These are phyloP conservation scores for Cephus cinctus DNA, from an alignment of 1,140 invertebrate genomes.

Conservation along the genomic window DNA sequence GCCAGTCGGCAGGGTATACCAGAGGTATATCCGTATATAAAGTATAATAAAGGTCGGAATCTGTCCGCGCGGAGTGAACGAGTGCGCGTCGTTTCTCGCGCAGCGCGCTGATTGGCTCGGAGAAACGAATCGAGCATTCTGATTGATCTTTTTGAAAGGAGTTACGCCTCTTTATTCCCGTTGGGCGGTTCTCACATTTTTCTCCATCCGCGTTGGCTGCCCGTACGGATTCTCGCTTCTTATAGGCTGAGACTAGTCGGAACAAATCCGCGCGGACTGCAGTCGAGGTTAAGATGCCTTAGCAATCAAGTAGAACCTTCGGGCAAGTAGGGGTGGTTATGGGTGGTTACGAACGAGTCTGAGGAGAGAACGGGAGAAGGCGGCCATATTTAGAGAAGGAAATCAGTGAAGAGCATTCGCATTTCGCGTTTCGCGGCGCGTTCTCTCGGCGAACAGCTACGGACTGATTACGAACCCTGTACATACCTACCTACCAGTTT, in stretches of 20 bases:
- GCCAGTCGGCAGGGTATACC: not conserved
- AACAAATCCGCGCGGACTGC: constrained; percentile 30
- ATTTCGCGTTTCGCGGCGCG: constrained; percentile 31
- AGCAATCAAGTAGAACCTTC: constrained; percentile 58
- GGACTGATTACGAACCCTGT: not conserved
- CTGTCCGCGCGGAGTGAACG: constrained; percentile 46
- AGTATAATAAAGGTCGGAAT: constrained; percentile 29
- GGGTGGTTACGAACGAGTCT: constrained; percentile 46
- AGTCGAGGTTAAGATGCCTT: constrained; percentile 54
- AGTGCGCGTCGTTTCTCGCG: constrained; percentile 15
- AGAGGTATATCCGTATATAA: constrained; percentile 20
- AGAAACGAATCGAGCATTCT: constrained; percentile 7
- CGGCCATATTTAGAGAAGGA: constrained; percentile 56
- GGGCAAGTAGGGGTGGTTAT: constrained; percentile 53
- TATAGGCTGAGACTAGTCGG: constrained; percentile 28
- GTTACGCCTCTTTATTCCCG: constrained; percentile 44
- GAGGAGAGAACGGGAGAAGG: constrained; percentile 31
- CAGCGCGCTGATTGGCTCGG: constrained; percentile 28
- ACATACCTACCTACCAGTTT: no score
- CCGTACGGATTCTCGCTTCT: constrained; percentile 12
- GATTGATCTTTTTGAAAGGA: constrained; percentile 41
- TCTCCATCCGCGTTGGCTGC: constrained; percentile 33
- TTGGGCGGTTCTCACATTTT: constrained; percentile 41
- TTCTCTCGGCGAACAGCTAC: constrained; percentile 15
- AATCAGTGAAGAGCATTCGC: constrained; percentile 51